Conservation (phyloP, 2,888 invertebrate genomes). For the Synergus japonicus region DNA sequence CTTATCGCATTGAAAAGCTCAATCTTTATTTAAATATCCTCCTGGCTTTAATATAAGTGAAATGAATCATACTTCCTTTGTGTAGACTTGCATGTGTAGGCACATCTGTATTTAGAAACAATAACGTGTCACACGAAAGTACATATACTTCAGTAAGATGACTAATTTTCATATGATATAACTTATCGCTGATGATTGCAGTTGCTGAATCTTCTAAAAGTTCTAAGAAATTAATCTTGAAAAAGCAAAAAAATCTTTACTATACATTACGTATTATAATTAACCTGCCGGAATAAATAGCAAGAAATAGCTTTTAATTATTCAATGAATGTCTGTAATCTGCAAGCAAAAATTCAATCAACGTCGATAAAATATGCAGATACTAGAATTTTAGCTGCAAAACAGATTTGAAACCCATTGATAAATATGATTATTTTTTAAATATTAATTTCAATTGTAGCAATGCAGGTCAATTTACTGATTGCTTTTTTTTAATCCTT, state of each 20-base stretch:
- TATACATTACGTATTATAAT: not conserved
- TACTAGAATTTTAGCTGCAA: not conserved
- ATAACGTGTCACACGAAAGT: not conserved
- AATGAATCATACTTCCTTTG: slow-evolving; percentile 25
- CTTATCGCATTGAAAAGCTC: not conserved
- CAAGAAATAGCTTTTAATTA: not conserved
- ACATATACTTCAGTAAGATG: not conserved
- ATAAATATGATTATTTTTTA: not conserved
- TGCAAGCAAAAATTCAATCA: not conserved
- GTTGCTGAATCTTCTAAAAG: not conserved
- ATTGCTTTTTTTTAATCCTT: not conserved
- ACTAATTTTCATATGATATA: slow-evolving; percentile 17
- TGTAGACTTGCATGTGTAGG: slow-evolving; percentile 21
- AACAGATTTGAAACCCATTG: not conserved
- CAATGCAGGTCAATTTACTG: not conserved
- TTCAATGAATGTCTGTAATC: not conserved
- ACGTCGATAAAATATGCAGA: not conserved
- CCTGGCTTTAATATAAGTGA: not conserved
- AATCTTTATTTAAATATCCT: slow-evolving; percentile 6
- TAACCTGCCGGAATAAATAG: not conserved
- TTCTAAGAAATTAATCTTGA: not conserved
- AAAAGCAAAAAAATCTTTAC: not conserved
- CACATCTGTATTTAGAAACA: not conserved
- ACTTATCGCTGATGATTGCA: not conserved
- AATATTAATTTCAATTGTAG: not conserved